phyloP scores from a whole-genome alignment of 2,113 vertebrate species.

The Stegastes partitus region DNA sequence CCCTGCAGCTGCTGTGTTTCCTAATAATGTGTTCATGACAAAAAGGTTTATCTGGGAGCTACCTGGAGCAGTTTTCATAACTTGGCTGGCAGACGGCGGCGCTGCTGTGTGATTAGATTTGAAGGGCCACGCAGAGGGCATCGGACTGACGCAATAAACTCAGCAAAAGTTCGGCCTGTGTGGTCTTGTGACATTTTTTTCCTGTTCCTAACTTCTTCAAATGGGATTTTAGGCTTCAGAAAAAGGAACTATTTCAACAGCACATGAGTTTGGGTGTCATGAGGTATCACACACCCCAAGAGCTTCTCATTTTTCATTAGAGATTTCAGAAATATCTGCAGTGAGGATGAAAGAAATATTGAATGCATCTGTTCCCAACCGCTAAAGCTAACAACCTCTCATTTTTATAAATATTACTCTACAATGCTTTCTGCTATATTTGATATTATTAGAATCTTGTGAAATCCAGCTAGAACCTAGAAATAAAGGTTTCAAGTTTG shows the following conservation, averaged over 20 bases:
- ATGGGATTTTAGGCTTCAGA: not conserved
- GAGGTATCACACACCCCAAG: not conserved
- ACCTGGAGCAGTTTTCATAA: not conserved
- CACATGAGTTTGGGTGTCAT: not conserved
- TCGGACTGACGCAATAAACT: not conserved
- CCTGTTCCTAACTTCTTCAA: constrained; percentile 18
- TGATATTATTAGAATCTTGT: too few species aligned
- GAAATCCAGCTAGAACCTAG: too few species aligned
- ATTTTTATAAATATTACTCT: too few species aligned
- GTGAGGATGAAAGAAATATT: too few species aligned
- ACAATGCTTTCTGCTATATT: too few species aligned
- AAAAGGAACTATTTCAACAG: constrained; percentile 4
- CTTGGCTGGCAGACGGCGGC: not conserved
- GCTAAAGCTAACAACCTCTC: too few species aligned
- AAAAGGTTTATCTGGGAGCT: constrained; percentile 8
- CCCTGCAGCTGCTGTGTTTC: constrained; percentile 2
- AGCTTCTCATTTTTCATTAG: not conserved
- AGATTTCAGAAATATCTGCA: not conserved
- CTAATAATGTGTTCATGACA: constrained; percentile 4
- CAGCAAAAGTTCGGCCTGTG: not conserved
- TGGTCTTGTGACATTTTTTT: not conserved
- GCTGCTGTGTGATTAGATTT: constrained; percentile 28
- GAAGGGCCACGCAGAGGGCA: constrained; percentile 39
- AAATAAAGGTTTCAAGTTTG: too few species aligned
- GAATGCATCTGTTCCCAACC: too few species aligned